Evolutionary conservation across 2,797 vertebrate genomes (phyloP).

Genomic region (Garrulus glandarius): DNA sequence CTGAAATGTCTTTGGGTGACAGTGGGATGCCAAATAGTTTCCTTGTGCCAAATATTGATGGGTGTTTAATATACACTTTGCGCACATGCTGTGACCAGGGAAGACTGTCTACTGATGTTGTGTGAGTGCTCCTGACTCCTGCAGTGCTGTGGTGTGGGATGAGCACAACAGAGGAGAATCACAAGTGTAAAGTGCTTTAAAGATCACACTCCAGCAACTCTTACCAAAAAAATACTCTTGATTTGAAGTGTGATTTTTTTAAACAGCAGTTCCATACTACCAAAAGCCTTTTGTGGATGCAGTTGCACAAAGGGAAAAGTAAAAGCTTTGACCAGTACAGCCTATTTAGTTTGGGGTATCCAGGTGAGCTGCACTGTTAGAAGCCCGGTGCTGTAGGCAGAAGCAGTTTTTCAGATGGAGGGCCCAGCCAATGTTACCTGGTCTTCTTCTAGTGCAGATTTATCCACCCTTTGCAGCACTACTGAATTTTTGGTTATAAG

Average conservation of each 20-base stretch:
- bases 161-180: constrained; percentile 46
- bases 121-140: constrained; percentile 23
- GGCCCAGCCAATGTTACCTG: background rate
- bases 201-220: constrained; percentile 52
- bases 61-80: constrained; percentile 38
- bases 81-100: constrained; percentile 20
- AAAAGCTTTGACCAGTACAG: background rate
- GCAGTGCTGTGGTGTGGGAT: background rate
- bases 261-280: background rate
- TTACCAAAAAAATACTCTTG: constrained; percentile 47
- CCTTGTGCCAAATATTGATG: constrained; percentile 4
- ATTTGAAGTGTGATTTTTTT: constrained; percentile 48
- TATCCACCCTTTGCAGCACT: background rate
- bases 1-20: background rate
- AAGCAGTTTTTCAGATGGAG: background rate
- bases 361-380: background rate
- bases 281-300: background rate
- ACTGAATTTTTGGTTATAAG: background rate
- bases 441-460: background rate
- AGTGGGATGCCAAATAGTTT: background rate
- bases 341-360: background rate
- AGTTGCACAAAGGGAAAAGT: background rate
- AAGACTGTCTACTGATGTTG: constrained; percentile 40
- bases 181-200: constrained; percentile 64
- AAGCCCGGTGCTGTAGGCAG: background rate